Base-by-base conservation (phyloP, 2,888 invertebrate genomes). In the Biston betularia region DNA sequence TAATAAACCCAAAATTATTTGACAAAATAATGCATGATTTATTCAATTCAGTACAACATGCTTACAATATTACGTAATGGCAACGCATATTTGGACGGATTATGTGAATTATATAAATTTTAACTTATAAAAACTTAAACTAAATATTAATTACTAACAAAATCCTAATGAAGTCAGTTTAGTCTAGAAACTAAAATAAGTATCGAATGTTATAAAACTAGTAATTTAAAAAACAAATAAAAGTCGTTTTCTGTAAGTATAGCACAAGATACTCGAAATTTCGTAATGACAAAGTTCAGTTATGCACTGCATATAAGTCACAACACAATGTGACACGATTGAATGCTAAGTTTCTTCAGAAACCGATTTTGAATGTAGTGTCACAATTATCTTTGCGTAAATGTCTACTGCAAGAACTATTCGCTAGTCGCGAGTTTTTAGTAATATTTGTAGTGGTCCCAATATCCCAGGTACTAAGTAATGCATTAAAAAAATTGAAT, bases 11-110 rank as follows among this genome's bases (percentile, higher is more conserved):
- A 56, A 64, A 62, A 65, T 10, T 48, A 50, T 55, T 74, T 71
- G 74, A 62, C 71, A 77, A 79, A 81, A 83, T 79, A 79, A 73
- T 73, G 63, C 70, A 75, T 71, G 78, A 77, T 84, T 83, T 79
- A 79, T 72, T 76, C 73, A 75, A 69, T 74, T 81, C 78, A 80
- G 75, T 81, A 81, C 74, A 80, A 71, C 73, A 73, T 71, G 77
- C 77, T 79, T 79, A 72, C 70, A 77, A 48, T 50, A 50, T 14
- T 10, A 70, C 68, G 75, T 75, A 79, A 79, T 77, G 78, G 77
- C 76, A 74, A 70, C 67, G 70, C 72, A 65, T 75, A 77, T 76
- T 59, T 77, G 82, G 79, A 81, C 72, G 71, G 71, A 71, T 67
- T 67, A 54, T 44, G 63, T 63, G 24, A 67, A 67, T 52, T n/a